These are phyloP conservation scores for Leptinotarsa texana DNA, from an alignment of 1,140 invertebrate genomes.

Conservation along the genomic window DNA sequence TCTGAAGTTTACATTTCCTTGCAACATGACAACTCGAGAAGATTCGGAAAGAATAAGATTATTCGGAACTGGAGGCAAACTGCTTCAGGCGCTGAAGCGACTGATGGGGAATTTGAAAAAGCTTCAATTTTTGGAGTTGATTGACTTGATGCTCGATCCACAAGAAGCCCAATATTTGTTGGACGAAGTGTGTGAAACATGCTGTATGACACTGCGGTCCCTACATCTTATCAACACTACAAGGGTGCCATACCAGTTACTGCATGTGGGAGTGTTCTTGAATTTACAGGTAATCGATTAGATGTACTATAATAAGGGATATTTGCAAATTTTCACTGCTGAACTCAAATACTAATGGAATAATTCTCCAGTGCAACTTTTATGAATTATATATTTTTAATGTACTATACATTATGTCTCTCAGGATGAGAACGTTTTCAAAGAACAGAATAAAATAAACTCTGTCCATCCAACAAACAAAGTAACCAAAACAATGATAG, in stretches of 20 bases:
- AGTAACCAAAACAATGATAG: too few relatives aligned
- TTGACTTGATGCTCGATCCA: slow-evolving; percentile 77
- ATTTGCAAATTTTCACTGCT: too few relatives aligned
- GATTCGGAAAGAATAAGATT: slow-evolving; percentile 65
- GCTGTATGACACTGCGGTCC: slow-evolving; percentile 66
- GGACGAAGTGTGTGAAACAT: slow-evolving; percentile 73
- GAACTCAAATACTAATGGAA: too few relatives aligned
- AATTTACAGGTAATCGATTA: slow-evolving; percentile 65
- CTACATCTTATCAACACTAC: slow-evolving; percentile 78
- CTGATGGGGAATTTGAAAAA: slow-evolving; percentile 71
- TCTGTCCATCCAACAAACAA: too few relatives aligned
- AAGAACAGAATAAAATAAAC: too few relatives aligned
- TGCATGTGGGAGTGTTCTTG: slow-evolving; percentile 78
- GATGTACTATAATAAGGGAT: too few relatives aligned
- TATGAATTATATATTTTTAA: too few relatives aligned
- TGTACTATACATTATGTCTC: too few relatives aligned
- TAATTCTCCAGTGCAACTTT: too few relatives aligned
- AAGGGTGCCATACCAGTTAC: slow-evolving; percentile 70
- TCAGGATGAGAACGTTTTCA: too few relatives aligned
- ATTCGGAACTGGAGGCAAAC: slow-evolving; percentile 78
- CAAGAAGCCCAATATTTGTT: slow-evolving; percentile 71
- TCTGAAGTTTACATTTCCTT: slow-evolving; percentile 79
- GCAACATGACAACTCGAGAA: slow-evolving; percentile 69
- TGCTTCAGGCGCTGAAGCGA: slow-evolving; percentile 70
- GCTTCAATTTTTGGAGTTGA: slow-evolving; percentile 70